Base-by-base conservation (phyloP, 2,888 invertebrate genomes). In the Xanthorhoe designata region DNA sequence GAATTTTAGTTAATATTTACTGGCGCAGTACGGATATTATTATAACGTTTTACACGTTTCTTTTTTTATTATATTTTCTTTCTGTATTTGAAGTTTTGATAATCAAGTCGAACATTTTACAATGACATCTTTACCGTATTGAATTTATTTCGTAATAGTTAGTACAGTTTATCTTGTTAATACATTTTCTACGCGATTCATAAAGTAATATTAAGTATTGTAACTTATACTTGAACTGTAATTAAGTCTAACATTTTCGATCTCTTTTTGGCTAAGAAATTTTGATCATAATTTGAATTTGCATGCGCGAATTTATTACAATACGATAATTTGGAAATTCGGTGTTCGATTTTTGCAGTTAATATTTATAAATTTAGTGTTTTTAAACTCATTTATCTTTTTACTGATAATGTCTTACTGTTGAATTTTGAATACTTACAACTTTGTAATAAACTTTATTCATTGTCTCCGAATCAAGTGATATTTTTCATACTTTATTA, bases 401-500 rank as follows among this genome's bases (percentile, higher is more conserved):
- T 50, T 24, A 38, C 32, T 56, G n/a, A 10, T 51, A 10, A 49
- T 50, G 19, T 6, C 49, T 61, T 53, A 18, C 54, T 59, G 58
- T 45, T 51, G 52, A 49, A 45, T 66, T 56, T 62, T 62, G 35
- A 49, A 45, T 55, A 55, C 29, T 59, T 64, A 55, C 57, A 53
- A 47, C 17, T 47, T 18, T 55, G n/a, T 55, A 49, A 62, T 29
- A 55, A 49, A 18, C 42, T 59, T 50, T 7, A 49, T 49, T 18
- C 51, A 67, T n/a, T 57, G 84, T 90, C 87, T 89, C 86, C 85
- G 82, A 83, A 85, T 80, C 85, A 84, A 88, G 90, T 90, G 89
- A 91, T 91, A 90, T 90, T 89, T 78, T 89, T 84, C 79, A 79
- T 84, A 83, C 76, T 78, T 79, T 84, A 81, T 29, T 61, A 65